These are phyloP conservation scores for Bursaphelenchus mucronatus DNA, from an alignment of 1,140 invertebrate species.

Conservation along the genomic window DNA sequence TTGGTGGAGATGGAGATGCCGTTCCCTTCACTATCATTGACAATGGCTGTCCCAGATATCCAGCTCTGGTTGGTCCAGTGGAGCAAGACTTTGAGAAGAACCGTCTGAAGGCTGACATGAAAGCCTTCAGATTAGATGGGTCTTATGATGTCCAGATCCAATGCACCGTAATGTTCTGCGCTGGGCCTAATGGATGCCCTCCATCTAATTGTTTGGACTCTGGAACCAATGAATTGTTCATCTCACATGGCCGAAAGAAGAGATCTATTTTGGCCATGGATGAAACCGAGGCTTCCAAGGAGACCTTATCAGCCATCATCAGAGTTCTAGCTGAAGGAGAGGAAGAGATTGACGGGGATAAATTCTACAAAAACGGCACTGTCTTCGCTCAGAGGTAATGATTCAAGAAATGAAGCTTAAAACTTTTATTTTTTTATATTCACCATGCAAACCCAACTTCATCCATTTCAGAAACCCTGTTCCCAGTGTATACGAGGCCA, in stretches of 20 bases:
- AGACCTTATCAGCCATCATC: constrained; percentile 60
- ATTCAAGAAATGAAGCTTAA: constrained; percentile 10
- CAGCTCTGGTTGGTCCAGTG: constrained; percentile 59
- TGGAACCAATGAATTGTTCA: constrained; percentile 59
- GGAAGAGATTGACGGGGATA: constrained; percentile 49
- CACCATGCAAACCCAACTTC: background rate
- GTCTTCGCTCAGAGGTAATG: constrained; percentile 31
- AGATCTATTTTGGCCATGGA: constrained; percentile 30
- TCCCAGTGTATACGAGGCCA: constrained; percentile 17
- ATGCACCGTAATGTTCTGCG: constrained; percentile 61
- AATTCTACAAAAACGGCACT: constrained; percentile 37
- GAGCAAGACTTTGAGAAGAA: constrained; percentile 61
- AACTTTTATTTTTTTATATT: background rate
- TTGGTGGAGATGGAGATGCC: constrained; percentile 58
- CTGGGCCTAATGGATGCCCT: constrained; percentile 60
- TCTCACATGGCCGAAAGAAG: constrained; percentile 58
- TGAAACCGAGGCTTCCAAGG: constrained; percentile 32
- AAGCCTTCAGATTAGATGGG: constrained; percentile 60
- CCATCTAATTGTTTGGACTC: constrained; percentile 60
- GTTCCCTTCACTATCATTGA: constrained; percentile 60
- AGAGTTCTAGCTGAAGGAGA: constrained; percentile 58
- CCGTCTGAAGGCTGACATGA: constrained; percentile 55
- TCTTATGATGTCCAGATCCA: constrained; percentile 60
- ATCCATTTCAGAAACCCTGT: constrained; percentile 12
- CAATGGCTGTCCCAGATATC: constrained; percentile 60